Evolutionary conservation across 2,113 vertebrate species (phyloP).

Genomic region (Ammodytes marinus): DNA sequence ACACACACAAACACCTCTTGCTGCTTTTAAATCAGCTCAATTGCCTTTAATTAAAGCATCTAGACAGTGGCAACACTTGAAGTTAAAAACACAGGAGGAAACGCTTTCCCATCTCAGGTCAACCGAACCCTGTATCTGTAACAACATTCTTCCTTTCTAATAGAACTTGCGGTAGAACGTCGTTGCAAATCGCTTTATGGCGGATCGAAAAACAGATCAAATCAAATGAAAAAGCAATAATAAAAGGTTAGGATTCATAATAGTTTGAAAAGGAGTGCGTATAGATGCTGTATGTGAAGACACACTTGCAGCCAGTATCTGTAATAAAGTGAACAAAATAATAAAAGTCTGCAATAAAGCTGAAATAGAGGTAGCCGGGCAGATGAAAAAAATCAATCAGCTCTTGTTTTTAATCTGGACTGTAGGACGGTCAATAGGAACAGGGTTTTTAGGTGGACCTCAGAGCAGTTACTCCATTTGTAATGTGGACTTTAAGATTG

Average conservation of each 20-base stretch:
- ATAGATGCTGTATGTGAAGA: slow-evolving; percentile 17
- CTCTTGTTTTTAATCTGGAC: slow-evolving; percentile 23
- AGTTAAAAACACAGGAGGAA: background rate
- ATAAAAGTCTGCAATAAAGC: slow-evolving; percentile 34
- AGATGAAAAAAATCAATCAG: slow-evolving; percentile 33
- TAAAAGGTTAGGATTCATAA: slow-evolving; percentile 26
- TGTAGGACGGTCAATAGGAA: background rate
- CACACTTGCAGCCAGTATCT: background rate
- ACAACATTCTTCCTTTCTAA: background rate
- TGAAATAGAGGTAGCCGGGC: slow-evolving; percentile 5
- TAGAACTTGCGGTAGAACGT: background rate
- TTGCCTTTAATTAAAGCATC: background rate
- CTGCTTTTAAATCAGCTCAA: slow-evolving; percentile 8
- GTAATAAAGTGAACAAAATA: slow-evolving; percentile 32
- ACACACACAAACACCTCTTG: background rate
- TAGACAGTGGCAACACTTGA: background rate
- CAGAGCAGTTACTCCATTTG: background rate
- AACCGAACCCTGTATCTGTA: background rate
- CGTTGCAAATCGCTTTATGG: background rate
- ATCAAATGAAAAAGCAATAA: slow-evolving; percentile 37
- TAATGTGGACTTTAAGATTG: background rate
- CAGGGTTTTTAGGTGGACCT: background rate
- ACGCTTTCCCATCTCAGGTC: background rate
- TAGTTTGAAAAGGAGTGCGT: slow-evolving; percentile 3
- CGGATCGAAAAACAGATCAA: slow-evolving; percentile 23